phyloP scores from a whole-genome alignment of 2,888 invertebrate genomes.

The Stramonita haemastoma region DNA sequence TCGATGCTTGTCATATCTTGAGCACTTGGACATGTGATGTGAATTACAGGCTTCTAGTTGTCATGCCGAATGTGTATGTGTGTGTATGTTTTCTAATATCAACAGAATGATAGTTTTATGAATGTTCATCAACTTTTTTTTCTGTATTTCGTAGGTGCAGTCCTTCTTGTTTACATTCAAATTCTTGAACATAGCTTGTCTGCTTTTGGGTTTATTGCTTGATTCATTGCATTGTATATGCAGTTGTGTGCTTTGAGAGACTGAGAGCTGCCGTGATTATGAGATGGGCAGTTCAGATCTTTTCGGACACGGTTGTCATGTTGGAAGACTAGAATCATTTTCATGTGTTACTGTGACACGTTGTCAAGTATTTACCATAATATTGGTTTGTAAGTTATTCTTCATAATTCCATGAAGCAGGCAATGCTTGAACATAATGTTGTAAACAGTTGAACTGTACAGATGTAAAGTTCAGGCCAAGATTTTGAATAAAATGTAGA shows the following conservation, averaged over 20 bases:
- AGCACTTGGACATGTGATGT: not conserved
- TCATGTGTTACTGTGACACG: not conserved
- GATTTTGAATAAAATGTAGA: constrained; percentile 41
- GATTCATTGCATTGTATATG: not conserved
- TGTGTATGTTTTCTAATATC: not conserved
- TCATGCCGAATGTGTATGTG: not conserved
- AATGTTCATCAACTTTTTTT: not conserved
- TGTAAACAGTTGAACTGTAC: constrained; percentile 46
- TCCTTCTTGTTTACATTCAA: not conserved
- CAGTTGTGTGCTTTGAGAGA: not conserved
- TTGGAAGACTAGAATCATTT: constrained; percentile 5
- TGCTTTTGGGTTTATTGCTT: not conserved
- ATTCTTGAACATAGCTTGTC: constrained; percentile 20
- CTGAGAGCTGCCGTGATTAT: not conserved
- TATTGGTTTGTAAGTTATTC: constrained; percentile 29
- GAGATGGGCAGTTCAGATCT: not conserved
- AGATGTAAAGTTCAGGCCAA: constrained; percentile 35
- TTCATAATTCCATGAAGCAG: constrained; percentile 37
- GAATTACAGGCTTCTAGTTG: not conserved
- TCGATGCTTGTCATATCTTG: not conserved
- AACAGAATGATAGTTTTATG: not conserved
- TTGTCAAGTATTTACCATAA: not conserved
- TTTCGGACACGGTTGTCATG: not conserved
- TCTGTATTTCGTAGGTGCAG: not conserved
- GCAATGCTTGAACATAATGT: constrained; percentile 42